phyloP scores from a whole-genome alignment of 92 coral and sea anemone genomes.

The Porites cylindrica region DNA sequence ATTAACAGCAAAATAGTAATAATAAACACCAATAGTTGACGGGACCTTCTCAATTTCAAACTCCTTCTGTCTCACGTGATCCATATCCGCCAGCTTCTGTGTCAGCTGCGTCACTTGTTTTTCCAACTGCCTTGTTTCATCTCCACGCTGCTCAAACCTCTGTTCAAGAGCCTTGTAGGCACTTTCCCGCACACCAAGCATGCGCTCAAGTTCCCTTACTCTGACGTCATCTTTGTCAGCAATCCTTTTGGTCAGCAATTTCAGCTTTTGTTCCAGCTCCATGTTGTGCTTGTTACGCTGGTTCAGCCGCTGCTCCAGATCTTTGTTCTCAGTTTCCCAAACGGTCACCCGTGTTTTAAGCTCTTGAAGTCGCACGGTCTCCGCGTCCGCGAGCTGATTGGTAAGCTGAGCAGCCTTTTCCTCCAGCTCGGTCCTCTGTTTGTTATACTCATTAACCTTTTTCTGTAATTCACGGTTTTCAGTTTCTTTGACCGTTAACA shows the following conservation, averaged over 20 bases:
- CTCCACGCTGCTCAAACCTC: conserved; percentile 60
- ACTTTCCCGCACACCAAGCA: conserved; percentile 64
- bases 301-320: conserved; percentile 50
- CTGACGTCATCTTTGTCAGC: conserved; percentile 83
- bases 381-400: conserved; percentile 61
- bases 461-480: conserved; percentile 74
- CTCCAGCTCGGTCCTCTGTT: conserved; percentile 57
- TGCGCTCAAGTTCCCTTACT: conserved; percentile 77
- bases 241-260: conserved; percentile 73
- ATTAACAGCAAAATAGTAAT: conserved; percentile 6
- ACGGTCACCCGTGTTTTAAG: conserved; percentile 56
- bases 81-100: conserved; percentile 85
- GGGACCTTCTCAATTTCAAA: conserved; percentile 84
- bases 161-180: conserved; percentile 66
- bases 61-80: conserved; percentile 72
- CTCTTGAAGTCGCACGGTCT: conserved; percentile 53
- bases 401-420: conserved; percentile 57
- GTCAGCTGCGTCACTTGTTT: conserved; percentile 88
- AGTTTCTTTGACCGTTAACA: conserved; percentile 77
- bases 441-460: conserved; percentile 58
- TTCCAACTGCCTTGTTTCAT: conserved; percentile 68
- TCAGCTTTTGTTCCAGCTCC: conserved; percentile 68
- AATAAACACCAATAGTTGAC: conserved; percentile 47
- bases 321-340: conserved; percentile 69
- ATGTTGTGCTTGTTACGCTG: conserved; percentile 57